Evolutionary conservation across 2,797 vertebrate genomes (phyloP), one percentile per base, ranked within the genome.

Genomic region (Chaetodon trifasciatus): DNA sequence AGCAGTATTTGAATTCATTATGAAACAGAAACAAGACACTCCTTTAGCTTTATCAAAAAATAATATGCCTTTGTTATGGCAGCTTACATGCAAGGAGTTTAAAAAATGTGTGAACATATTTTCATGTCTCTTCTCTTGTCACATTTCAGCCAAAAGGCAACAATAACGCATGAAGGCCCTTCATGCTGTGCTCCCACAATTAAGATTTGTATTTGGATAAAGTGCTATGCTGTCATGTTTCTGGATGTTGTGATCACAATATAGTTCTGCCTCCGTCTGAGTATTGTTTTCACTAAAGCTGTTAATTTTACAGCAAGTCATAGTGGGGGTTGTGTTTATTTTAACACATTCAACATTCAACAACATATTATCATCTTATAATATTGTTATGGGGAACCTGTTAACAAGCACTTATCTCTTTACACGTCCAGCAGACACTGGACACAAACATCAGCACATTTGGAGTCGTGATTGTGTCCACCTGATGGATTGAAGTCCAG

Each of bases 1-100:
- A 89, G 50, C 12, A 62, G 21, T 40, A 39, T 70, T 73, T 73
- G 17, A 81, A 86, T 81, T 64, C 60, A 72, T 75, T 49, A 73
- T 75, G 60, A 78, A 82, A 70, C 6, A 60, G 8, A 32, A 75
- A 76, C 75, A 76, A 84, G 68, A 67, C 42, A 8, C 64, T 76
- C n/a, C 44, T 72, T 65, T 68, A 55, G 68, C 44, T 58, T 64
- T 17, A 71, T 77, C 35, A 73, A 76, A 66, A 56, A 72, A 76
- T 4, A 69, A 75, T 78, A 28, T 49, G 44, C 21, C 39, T 79
- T 75, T 82, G 68, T 81, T 73, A 52, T 70, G 68, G 79, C 70
- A 78, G 61, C 16, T 68, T 53, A 55, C 35, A 13, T 28, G 56
- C 28, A 61, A 73, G 57, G 52, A 58, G 10, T 63, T 68, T 23